Evolutionary conservation across 2,797 vertebrate genomes (phyloP).

Genomic region (Halcyon smyrnensis): DNA sequence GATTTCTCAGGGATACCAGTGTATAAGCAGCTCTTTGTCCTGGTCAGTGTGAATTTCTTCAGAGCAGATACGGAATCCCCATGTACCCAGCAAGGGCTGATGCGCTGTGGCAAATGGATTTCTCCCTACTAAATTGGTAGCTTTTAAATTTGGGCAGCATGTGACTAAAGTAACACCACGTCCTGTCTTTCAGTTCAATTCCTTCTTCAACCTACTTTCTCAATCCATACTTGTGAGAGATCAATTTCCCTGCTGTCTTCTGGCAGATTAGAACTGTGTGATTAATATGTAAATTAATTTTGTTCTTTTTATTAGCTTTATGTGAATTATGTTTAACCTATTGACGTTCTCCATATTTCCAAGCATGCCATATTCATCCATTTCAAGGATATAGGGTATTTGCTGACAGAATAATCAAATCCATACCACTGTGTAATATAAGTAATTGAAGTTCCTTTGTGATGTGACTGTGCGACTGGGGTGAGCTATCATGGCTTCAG

Average conservation of each 20-base stretch:
- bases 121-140: not conserved
- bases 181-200: slow-evolving; percentile 20
- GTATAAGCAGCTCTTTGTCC: not conserved
- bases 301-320: slow-evolving; percentile 36
- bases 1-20: slow-evolving; percentile 18
- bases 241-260: slow-evolving; percentile 39
- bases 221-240: not conserved
- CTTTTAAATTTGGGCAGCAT: slow-evolving; percentile 13
- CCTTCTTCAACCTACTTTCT: slow-evolving; percentile 7
- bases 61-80: not conserved
- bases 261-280: slow-evolving; percentile 25
- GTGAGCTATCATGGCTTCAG: not conserved
- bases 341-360: not conserved
- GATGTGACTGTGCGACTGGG: not conserved
- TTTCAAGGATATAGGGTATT: slow-evolving; percentile 14
- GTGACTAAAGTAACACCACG: not conserved
- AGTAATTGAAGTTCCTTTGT: not conserved
- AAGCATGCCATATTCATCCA: slow-evolving; percentile 23
- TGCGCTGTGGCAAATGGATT: slow-evolving; percentile 39
- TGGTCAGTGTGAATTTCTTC: not conserved
- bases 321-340: slow-evolving; percentile 58
- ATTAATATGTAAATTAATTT: slow-evolving; percentile 66
- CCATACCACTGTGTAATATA: slow-evolving; percentile 7
- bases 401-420: slow-evolving; percentile 55
- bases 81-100: not conserved